A percentile compares a stretch with the other conserved stretches of the same genome.
Conservation (phyloP, 2,113 vertebrate species). For the Periophthalmodon schlosseri region DNA sequence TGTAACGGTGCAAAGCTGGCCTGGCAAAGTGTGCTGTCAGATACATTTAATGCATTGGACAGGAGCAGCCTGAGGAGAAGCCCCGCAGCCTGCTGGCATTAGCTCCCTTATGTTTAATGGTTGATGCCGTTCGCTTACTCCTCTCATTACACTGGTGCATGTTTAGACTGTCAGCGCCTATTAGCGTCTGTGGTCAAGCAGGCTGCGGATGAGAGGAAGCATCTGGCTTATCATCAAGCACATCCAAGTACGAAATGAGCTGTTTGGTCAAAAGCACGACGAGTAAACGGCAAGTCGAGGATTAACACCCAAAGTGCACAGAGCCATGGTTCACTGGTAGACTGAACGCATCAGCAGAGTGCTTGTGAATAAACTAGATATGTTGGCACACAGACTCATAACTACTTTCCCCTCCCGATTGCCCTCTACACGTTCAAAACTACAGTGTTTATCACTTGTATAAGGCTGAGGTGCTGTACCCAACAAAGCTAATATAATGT, state of each 20-base stretch:
- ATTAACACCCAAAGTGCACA: slow-evolving; percentile 16
- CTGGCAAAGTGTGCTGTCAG: slow-evolving; percentile 55
- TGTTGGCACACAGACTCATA: neutral
- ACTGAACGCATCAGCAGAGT: neutral
- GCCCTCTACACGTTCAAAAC: neutral
- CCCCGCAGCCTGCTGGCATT: slow-evolving; percentile 56
- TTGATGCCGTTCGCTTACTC: slow-evolving; percentile 66
- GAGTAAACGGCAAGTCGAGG: slow-evolving; percentile 24
- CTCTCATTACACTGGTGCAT: slow-evolving; percentile 66
- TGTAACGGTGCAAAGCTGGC: slow-evolving; percentile 38
- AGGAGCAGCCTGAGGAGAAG: slow-evolving; percentile 48
- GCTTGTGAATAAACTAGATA: neutral
- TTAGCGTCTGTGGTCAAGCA: slow-evolving; percentile 65
- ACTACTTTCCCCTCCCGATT: neutral
- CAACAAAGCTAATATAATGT: too few species aligned
- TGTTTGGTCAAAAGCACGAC: slow-evolving; percentile 28
- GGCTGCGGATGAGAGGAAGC: slow-evolving; percentile 54
- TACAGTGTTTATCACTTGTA: too few species aligned
- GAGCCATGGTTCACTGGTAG: slow-evolving; percentile 20
- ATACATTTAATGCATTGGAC: slow-evolving; percentile 54
- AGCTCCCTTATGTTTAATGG: slow-evolving; percentile 64
- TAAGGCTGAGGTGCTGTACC: too few species aligned
- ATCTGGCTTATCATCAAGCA: slow-evolving; percentile 58
- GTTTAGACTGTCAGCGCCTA: slow-evolving; percentile 64
- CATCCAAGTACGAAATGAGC: slow-evolving; percentile 46